phyloP scores from a whole-genome alignment of 2,113 vertebrate species.

The Podarcis raffonei region DNA sequence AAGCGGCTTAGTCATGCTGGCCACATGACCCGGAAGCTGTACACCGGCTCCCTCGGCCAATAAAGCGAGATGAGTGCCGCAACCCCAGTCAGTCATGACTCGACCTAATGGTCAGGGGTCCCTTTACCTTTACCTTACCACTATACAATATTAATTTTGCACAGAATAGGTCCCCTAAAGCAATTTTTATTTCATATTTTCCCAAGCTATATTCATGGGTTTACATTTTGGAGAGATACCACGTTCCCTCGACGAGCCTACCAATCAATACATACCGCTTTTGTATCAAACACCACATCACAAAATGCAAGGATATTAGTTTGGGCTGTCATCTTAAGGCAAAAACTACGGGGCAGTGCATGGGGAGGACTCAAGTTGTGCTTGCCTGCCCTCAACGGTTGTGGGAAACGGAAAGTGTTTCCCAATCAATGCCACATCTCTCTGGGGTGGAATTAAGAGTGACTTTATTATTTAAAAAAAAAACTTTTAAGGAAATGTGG shows the following conservation, averaged over 20 bases:
- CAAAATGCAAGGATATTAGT: not conserved
- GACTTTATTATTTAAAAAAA: not conserved
- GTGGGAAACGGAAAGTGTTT: not conserved
- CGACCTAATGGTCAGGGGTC: too few species aligned
- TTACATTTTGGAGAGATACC: not conserved
- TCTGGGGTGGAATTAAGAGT: not conserved
- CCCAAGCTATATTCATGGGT: not conserved
- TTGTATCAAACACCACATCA: not conserved
- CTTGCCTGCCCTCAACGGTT: not conserved
- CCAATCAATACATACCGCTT: not conserved
- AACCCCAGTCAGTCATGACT: too few species aligned
- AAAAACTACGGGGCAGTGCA: not conserved
- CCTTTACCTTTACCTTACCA: too few species aligned
- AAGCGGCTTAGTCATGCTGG: too few species aligned
- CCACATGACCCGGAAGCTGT: too few species aligned
- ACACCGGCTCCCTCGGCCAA: too few species aligned
- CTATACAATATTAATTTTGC: not conserved
- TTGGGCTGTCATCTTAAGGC: too few species aligned
- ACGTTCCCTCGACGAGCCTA: not conserved
- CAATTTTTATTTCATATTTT: not conserved
- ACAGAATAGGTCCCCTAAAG: too few species aligned
- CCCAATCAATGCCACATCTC: too few species aligned
- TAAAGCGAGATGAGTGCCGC: too few species aligned
- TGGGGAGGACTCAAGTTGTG: not conserved
- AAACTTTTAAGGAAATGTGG: not conserved